These are phyloP conservation scores for Bilobella aurantiaca DNA, from an alignment of 1,140 invertebrate genomes.

Conservation along the genomic window DNA sequence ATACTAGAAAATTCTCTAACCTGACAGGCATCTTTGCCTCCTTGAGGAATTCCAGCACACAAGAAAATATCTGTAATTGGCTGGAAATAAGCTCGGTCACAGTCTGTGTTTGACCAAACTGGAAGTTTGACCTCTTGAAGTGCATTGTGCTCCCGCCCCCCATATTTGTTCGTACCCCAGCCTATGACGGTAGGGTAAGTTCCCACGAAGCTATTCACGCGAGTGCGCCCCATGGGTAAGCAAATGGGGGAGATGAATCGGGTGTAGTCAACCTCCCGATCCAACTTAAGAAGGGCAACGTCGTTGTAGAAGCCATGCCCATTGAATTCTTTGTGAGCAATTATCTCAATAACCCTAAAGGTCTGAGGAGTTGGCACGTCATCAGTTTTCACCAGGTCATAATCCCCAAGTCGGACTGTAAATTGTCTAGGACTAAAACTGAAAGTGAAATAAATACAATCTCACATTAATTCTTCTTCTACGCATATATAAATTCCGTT, in stretches of 20 bases:
- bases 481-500: too few relatives aligned
- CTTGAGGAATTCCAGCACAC: slow-evolving; percentile 79
- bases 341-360: slow-evolving; percentile 61
- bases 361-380: slow-evolving; percentile 68
- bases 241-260: slow-evolving; percentile 82
- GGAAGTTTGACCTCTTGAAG: slow-evolving; percentile 73
- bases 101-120: slow-evolving; percentile 83
- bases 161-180: slow-evolving; percentile 53
- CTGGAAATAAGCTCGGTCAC: slow-evolving; percentile 79
- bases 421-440: slow-evolving; percentile 76
- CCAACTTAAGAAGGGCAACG: slow-evolving; percentile 69
- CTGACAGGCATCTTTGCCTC: slow-evolving; percentile 84
- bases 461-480: too few relatives aligned
- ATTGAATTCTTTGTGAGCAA: slow-evolving; percentile 72
- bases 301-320: slow-evolving; percentile 83
- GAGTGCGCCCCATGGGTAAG: slow-evolving; percentile 53
- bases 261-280: slow-evolving; percentile 50
- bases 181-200: slow-evolving; percentile 72
- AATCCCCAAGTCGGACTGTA: slow-evolving; percentile 75
- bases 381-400: slow-evolving; percentile 68
- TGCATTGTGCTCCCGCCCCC: slow-evolving; percentile 69
- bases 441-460: too few relatives aligned
- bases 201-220: slow-evolving; percentile 54
- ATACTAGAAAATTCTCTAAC: too few relatives aligned
- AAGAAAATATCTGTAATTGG: slow-evolving; percentile 80